Base-by-base conservation (phyloP, 2,888 invertebrate genomes). In the Microctonus hyperodae region DNA sequence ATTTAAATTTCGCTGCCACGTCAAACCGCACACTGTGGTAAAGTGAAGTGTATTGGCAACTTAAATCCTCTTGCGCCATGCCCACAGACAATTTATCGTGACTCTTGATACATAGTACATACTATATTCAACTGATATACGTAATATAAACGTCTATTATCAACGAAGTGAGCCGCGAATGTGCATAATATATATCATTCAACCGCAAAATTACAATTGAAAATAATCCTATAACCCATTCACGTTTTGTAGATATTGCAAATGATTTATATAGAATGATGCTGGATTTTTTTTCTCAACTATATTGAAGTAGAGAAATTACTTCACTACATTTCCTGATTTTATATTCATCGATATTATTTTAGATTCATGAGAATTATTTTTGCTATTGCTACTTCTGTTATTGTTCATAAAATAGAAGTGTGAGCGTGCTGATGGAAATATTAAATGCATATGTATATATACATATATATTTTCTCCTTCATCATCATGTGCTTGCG, bases 41-140 rank as follows among this genome's bases (percentile, higher is more conserved):
- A 50, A 60, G 23, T 33, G 48, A 11, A 2, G 35, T 33, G 28
- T n/a, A 44, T 44, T 50, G 60, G 60, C 31, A 50, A 60, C 60
- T 60, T 60, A 60, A 60, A 50, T 60, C 51, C 40, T 7, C 51
- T 51, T 20, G n/a, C 58, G 48, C 44, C 37, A 37, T 28, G 3
- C 7, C 7, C 28, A 7, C 40, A 10, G 16, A 59, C 60, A 35
- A 60, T 65, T 65, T 60, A 65, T 60, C 65, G 37, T 40, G 59
- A 33, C 51, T 53, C 53, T 23, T 23, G n/a, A n/a, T 9, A 59
- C 53, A 23, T 22, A 25, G 13, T 9, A 23, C 58, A 40, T 53
- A 25, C 22, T 28, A 31, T 50, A 4, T 28, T 28, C 23, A 37
- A 5, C 6, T 11, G 5, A 3, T 9, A 37, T 37, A 37, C 37